phyloP scores from a whole-genome alignment of 2,888 invertebrate genomes.

The Tigriopus californicus region DNA sequence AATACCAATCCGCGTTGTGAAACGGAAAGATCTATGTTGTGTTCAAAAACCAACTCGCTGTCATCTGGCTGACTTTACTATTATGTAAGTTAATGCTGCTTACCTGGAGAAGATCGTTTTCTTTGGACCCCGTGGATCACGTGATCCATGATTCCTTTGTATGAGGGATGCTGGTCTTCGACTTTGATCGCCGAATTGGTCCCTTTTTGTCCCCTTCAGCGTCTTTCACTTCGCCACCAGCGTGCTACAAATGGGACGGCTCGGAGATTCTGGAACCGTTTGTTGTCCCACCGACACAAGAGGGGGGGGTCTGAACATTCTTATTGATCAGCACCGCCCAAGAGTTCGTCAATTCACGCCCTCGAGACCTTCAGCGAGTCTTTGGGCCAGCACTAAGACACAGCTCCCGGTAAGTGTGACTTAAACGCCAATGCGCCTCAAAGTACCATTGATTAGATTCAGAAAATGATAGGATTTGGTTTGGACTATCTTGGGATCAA shows the following conservation, averaged over 20 bases:
- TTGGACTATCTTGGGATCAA: conserved; percentile 68
- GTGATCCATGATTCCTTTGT: no score
- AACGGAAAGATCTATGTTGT: no score
- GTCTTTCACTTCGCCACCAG: no score
- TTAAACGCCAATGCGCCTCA: conserved; percentile 73
- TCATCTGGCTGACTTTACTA: neutral
- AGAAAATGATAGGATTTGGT: conserved; percentile 95
- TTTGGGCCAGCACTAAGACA: conserved; percentile 36
- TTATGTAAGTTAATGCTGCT: neutral
- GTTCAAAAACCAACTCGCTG: no score
- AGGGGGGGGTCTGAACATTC: conserved; percentile 32
- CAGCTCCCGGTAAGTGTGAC: conserved; percentile 71
- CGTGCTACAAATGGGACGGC: conserved; percentile 17
- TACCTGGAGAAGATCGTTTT: neutral
- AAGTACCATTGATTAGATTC: conserved; percentile 93
- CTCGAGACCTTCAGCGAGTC: conserved; percentile 23
- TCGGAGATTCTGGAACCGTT: conserved; percentile 56
- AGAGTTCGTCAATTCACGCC: conserved; percentile 23
- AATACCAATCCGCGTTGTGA: no score
- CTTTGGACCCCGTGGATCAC: neutral
- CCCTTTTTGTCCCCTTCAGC: no score
- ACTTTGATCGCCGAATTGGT: no score
- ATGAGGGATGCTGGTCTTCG: no score
- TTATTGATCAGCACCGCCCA: conserved; percentile 27
- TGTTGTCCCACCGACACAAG: conserved; percentile 69